Percentiles rank a stretch among this genome's conserved stretches.
phyloP scores from a whole-genome alignment of 2,888 invertebrate genomes.

The Flexamia atlantica region DNA sequence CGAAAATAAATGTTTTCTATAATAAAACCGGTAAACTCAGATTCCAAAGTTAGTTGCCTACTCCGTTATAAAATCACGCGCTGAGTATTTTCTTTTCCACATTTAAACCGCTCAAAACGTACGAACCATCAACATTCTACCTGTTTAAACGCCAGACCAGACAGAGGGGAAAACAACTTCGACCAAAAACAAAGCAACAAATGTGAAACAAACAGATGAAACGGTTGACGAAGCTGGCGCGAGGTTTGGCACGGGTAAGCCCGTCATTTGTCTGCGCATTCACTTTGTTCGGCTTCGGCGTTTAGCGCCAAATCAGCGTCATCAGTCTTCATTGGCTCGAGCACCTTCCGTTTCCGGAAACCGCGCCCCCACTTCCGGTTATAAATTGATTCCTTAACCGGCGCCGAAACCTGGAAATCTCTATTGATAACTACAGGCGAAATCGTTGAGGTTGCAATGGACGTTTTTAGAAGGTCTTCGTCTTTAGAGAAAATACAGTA shows the following conservation, averaged over 20 bases:
- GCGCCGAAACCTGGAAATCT: background rate
- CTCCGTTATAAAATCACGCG: too few species aligned
- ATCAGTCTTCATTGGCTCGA: constrained; percentile 59
- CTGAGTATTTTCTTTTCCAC: too few species aligned
- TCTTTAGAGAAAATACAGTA: too few species aligned
- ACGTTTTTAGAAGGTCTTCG: too few species aligned
- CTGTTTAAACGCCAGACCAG: too few species aligned
- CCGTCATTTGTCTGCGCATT: constrained; percentile 47
- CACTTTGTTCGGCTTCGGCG: constrained; percentile 45
- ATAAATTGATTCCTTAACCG: constrained; percentile 46
- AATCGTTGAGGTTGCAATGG: background rate
- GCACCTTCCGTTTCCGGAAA: constrained; percentile 45
- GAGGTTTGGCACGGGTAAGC: constrained; percentile 26
- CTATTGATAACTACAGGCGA: background rate
- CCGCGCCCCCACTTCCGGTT: constrained; percentile 33
- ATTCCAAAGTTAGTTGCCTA: too few species aligned
- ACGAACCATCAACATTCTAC: too few species aligned
- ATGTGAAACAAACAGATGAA: constrained; percentile 28
- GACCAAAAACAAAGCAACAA: constrained; percentile 2
- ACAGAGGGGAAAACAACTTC: too few species aligned
- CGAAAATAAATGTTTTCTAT: too few species aligned
- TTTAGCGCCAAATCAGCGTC: constrained; percentile 46
- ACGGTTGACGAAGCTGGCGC: background rate
- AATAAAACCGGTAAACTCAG: too few species aligned
- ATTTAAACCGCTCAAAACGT: too few species aligned